Percentiles rank a stretch among this genome's conserved stretches.
phyloP scores from a whole-genome alignment of 2,797 vertebrate species.

The Molossus molossus region DNA sequence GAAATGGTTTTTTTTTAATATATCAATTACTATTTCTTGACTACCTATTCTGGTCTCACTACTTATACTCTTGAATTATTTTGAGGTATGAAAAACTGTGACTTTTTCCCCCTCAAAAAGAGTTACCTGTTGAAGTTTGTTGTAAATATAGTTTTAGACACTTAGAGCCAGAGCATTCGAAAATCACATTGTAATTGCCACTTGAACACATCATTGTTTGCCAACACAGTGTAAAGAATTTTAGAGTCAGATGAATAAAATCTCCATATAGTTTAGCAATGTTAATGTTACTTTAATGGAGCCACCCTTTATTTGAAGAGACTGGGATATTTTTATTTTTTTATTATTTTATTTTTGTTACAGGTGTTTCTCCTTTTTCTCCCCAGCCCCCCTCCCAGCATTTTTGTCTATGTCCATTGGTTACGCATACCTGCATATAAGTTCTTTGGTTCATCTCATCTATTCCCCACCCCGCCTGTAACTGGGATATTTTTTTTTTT shows the following conservation, averaged over 20 bases:
- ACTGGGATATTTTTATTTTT: background rate
- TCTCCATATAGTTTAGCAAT: background rate
- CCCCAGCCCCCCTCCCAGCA: too few relatives aligned
- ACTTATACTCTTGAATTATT: constrained; percentile 4
- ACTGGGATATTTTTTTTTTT: too few relatives aligned
- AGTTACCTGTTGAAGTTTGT: background rate
- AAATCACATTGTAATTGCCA: background rate
- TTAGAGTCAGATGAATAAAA: constrained; percentile 28
- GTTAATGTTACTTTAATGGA: constrained; percentile 26
- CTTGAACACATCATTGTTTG: background rate
- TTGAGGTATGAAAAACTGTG: background rate
- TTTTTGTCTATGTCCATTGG: too few relatives aligned
- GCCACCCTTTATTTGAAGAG: background rate
- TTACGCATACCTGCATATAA: too few relatives aligned
- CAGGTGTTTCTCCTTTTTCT: too few relatives aligned
- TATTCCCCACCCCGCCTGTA: too few relatives aligned
- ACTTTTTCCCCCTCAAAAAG: background rate
- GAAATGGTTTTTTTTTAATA: background rate
- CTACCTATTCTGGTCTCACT: background rate
- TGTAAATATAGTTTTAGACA: constrained; percentile 12
- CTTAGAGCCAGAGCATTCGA: background rate
- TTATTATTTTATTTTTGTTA: too few relatives aligned
- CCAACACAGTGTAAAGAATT: background rate
- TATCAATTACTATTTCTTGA: background rate
- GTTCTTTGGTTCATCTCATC: too few relatives aligned